Conservation (phyloP, 2,797 vertebrate genomes). For the Sphaeramia orbicularis region DNA sequence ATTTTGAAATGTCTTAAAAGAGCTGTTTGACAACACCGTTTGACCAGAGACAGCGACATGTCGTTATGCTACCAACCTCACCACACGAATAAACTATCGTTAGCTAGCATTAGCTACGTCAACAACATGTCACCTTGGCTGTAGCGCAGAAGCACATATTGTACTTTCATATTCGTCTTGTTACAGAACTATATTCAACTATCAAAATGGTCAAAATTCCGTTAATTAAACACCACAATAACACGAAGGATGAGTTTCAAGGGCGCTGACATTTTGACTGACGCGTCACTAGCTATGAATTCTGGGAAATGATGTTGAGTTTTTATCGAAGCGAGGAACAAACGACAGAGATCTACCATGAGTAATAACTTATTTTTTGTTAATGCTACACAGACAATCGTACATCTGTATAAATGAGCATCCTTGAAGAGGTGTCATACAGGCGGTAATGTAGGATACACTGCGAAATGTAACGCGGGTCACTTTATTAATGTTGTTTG, state of each 20-base stretch:
- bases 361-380: too few relatives aligned
- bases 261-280: constrained; percentile 79
- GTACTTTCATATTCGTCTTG: too few relatives aligned
- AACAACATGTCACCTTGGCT: too few relatives aligned
- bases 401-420: too few relatives aligned
- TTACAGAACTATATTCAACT: too few relatives aligned
- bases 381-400: too few relatives aligned
- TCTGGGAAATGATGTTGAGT: constrained; percentile 68
- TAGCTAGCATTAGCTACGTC: neutral
- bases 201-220: too few relatives aligned
- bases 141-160: too few relatives aligned
- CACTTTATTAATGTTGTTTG: too few relatives aligned
- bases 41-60: constrained; percentile 58
- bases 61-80: constrained; percentile 13
- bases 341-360: rapidly evolving
- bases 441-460: neutral
- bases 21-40: constrained; percentile 25
- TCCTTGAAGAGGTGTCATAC: too few relatives aligned
- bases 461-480: too few relatives aligned
- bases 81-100: too few relatives aligned
- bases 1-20: constrained; percentile 63
- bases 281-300: constrained; percentile 51
- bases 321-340: neutral
- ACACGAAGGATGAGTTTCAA: constrained; percentile 13
- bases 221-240: neutral